Evolutionary conservation across 2,113 vertebrate genomes (phyloP), one percentile per base, ranked within the genome.

Genomic region (Alexandromys fortis): DNA sequence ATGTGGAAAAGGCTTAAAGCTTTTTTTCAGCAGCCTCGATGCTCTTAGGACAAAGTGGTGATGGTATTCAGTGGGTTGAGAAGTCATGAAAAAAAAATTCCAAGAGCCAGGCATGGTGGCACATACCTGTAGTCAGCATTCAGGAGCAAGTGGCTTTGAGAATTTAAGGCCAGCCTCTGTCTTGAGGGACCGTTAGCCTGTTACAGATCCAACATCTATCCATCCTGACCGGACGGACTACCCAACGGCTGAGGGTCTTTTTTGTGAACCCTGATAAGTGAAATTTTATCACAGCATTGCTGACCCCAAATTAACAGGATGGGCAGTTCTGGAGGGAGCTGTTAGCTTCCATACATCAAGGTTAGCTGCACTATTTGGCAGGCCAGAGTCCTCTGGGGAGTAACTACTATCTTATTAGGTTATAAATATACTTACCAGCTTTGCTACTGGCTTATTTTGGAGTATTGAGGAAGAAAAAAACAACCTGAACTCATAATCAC

Each of bases 351-450:
- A 91, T 79, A 90, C 89, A 96, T 93, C 96, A 92, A 97, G 92
- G 86, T 96, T 94, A 97, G 92, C 89, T 94, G 79, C 75, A 77
- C 33, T 72, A 61, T 83, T 55, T 85, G 85, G 90, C 76, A 89
- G 95, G 45, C 76, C 89, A 83, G 89, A 33, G 72, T 70, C 49
- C 95, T 91, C 97, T 87, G 86, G 95, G 94, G 96, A 93, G 76
- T 82, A 92, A 97, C 81, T 89, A 86, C 86, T 91, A 92, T 86
- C 93, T 97, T 96, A 98, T 97, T 97, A 97, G 95, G 97, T 97
- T 97, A 97, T 96, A 98, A 97, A 98, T 96, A 96, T 68, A 96
- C 47, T 89, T 96, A 97, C 97, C 86, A 85, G 68, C 92, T 94
- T 95, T 65, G 58, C 28, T 95, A 81, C 81, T 79, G n/a, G 79